Evolutionary conservation across 2,797 vertebrate species (phyloP), one percentile per base, ranked within the genome.

Genomic region (Pangasius djambal): DNA sequence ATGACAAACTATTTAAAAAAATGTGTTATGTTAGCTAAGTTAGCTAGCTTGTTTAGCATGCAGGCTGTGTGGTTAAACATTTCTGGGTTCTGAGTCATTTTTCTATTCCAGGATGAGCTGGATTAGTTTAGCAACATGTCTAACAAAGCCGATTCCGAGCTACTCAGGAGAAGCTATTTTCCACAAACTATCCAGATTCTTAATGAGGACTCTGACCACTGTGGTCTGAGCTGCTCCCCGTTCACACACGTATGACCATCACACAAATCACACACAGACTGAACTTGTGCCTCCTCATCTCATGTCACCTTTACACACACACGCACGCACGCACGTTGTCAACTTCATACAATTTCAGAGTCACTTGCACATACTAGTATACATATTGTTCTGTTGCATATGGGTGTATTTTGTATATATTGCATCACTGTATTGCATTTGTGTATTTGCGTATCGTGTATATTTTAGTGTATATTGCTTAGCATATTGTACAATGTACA

Each of bases 381-480:
- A 13, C 63, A 52, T 50, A 52, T 52, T 63, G 37, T 65, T 31
- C 61, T 22, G 18, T 50, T 69, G 83, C 83, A 31, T 50, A 31
- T 25, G 18, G 44, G n/a, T 52, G n/a, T 52, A 7, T 34, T 85
- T 69, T 85, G n/a, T 44, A 48, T 18, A 67, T 50, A 34, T 85
- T 85, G 63, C 83, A 85, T 69, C 83, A 84, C 44, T 6, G 83
- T 50, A 12, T 83, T 83, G 37, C 13, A 2, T 83, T 83, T 44
- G 48, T 83, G 25, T 63, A 48, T 50, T 50, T 84, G 83, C 10
- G 55, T 59, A 59, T 28, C 2, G 15, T 67, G 48, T 85, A 85
- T 69, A 84, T 84, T 84, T 84, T 84, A 84, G 28, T 67, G 44
- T 67, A 69, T 69, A 69, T 70, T 52, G 22, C 20, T 52, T 85